phyloP scores from a whole-genome alignment of 2,113 vertebrate genomes.

The Ptilorrhoa leucosticta region DNA sequence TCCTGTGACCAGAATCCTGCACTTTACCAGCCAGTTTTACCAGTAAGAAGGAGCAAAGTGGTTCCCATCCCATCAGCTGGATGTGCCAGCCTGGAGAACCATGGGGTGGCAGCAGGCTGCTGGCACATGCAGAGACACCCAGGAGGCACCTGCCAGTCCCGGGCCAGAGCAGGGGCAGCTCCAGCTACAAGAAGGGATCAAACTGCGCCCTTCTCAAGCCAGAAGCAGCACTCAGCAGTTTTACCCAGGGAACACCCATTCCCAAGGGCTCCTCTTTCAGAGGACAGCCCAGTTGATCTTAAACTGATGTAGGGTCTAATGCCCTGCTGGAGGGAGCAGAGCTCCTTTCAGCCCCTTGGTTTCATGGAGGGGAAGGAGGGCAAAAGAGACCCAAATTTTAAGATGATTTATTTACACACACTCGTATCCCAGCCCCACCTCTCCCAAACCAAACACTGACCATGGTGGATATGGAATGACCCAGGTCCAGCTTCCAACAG shows the following conservation, averaged over 20 bases:
- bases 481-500: background rate
- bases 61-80: background rate
- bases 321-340: background rate
- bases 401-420: background rate
- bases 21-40: accelerated
- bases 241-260: background rate
- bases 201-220: background rate
- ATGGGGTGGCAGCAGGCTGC: background rate
- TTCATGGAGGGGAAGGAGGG: background rate
- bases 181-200: background rate
- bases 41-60: background rate
- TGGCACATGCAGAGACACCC: too few species aligned
- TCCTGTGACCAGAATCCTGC: background rate
- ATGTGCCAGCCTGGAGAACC: background rate
- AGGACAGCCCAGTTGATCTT: background rate
- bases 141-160: background rate
- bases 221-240: accelerated
- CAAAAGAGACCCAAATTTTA: background rate
- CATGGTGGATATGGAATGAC: background rate
- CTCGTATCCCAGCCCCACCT: background rate
- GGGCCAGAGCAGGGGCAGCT: accelerated
- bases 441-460: background rate
- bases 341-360: background rate
- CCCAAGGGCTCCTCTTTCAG: background rate
- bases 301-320: background rate